Evolutionary conservation across 1,140 invertebrate genomes (phyloP), one percentile per base, ranked within the genome.

Genomic region (Pissodes strobi): DNA sequence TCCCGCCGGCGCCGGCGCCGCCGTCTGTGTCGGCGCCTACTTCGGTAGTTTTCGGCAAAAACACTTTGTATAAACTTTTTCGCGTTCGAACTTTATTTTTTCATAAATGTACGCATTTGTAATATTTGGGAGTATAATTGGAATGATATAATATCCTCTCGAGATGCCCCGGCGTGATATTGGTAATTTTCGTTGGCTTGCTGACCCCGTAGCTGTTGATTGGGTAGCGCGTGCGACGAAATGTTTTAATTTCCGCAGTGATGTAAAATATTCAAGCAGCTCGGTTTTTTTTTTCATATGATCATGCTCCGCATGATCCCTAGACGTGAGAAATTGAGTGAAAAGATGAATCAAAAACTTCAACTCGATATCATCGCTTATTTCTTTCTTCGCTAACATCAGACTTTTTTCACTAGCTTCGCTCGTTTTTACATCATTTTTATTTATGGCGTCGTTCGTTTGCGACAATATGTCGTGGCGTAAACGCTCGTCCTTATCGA

Each of bases 81-180:
- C 37, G 37, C 10, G 37, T 39, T 39, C 13, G 9, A 13, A 12
- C 13, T 13, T 39, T 39, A 13, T n/a, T 39, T 39, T 39, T 39
- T 39, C 37, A 39, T 39, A 39, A 39, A 39, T n/a, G 37, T 39
- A 39, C 37, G 37, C 37, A 39, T 39, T 39, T 39, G 37, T 13
- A 39, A 39, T 13, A 39, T 12, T 39, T 39, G 37, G 37, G 37
- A 12, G 37, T 39, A 39, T 39, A 39, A 13, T 13, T 39, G 37
- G 9, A 39, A 13, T 13, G 37, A 12, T 39, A 39, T 39, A 39
- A n/a, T 39, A 39, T n/a, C 37, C 9, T 39, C 37, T 39, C 37
- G 9, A 13, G 37, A 39, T 13, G 37, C 37, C 10, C 37, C 37
- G 10, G 37, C 37, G 13, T 39, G 37, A 39, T 39, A 39, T 39